phyloP scores from a whole-genome alignment of 2,888 invertebrate species.

The Himalopsyche tibetana region DNA sequence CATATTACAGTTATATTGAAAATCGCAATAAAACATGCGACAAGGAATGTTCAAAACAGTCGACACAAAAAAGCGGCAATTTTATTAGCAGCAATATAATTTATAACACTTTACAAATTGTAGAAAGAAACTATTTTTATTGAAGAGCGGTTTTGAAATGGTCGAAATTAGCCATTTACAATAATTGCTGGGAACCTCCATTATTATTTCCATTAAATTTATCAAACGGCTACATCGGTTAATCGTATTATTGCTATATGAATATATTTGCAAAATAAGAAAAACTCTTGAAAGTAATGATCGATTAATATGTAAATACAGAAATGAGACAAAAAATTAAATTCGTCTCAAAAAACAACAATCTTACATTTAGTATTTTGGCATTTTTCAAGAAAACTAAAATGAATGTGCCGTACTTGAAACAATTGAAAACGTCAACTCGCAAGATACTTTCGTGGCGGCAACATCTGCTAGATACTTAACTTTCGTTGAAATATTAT shows the following conservation, averaged over 20 bases:
- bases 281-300: background rate
- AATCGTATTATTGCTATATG: constrained; percentile 18
- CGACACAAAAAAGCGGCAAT: background rate
- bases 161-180: background rate
- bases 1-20: background rate
- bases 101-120: background rate
- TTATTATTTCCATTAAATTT: background rate
- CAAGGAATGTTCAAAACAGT: constrained; percentile 17
- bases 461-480: no score
- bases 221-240: constrained; percentile 1
- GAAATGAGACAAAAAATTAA: background rate
- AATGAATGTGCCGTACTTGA: no score
- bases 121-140: background rate
- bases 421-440: no score
- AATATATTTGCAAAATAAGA: constrained; percentile 10
- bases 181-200: background rate
- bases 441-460: no score
- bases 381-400: no score
- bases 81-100: background rate
- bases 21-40: background rate
- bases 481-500: no score
- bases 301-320: background rate
- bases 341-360: background rate
- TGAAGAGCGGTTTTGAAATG: background rate
- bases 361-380: background rate